Base-by-base conservation (phyloP, 2,797 vertebrate genomes). In the Etheostoma nigrum region DNA sequence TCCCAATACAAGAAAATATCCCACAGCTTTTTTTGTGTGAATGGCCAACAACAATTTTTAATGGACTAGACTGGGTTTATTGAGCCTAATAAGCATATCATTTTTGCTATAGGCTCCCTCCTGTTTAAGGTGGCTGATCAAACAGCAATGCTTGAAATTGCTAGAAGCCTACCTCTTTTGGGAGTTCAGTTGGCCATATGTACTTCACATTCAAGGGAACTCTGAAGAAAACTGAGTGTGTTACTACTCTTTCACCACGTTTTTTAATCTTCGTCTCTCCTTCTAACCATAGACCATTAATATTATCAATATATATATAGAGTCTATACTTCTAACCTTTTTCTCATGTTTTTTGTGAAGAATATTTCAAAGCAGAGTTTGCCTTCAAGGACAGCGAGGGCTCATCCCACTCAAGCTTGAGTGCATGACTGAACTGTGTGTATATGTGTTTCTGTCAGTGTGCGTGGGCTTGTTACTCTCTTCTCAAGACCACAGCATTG, bases 341-440 rank as follows among this genome's bases (percentile, higher is more conserved):
- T 19, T 72, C 47, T 76, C 10, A 19, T 78, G 65, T 63, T 60
- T 80, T 84, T 84, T 64, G 42, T 74, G 1, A 58, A 71, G 74
- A 79, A 77, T 70, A 69, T 72, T 76, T 83, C 81, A 76, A 66
- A 79, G 79, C 66, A 73, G 25, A 68, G 48, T 82, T 81, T 82
- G 75, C 91, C 89, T 88, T 92, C 84, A 88, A 82, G 79, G 84
- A 90, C 80, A 78, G 60, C 65, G 1, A 62, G 79, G 75, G 82
- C 84, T 85, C 76, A 72, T 82, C 89, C 86, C 86, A 92, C 89
- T 86, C 87, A 89, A 79, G 72, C 74, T 77, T 83, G 54, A 78
- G 88, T 86, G 84, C 86, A 88, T 78, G 85, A 84, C 76, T 86
- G 78, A 84, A 83, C 76, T 58, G 36, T 68, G 63, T 78, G 59